Evolutionary conservation across 2,888 invertebrate species (phyloP).

Genomic region (Dichetophora obliterata): DNA sequence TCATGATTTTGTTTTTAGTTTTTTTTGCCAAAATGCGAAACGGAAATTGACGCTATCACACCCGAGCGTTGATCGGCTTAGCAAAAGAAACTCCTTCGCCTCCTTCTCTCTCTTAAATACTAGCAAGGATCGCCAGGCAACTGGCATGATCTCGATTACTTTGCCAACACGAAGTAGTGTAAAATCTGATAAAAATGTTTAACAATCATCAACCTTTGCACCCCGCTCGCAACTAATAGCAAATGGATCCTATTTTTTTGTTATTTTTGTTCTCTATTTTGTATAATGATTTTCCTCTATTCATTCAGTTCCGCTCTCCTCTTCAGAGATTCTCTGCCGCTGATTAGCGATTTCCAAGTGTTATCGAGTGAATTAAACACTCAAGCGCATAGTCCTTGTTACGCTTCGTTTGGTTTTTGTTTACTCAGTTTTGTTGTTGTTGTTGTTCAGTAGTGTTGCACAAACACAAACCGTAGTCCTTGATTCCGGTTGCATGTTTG

Average conservation of each 20-base stretch:
- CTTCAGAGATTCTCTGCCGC: not conserved
- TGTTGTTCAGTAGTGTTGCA: not conserved
- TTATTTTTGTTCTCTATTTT: not conserved
- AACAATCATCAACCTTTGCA: slow-evolving; percentile 9
- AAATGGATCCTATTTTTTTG: too few species aligned
- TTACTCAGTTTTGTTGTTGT: not conserved
- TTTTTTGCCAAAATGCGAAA: not conserved
- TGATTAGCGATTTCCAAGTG: slow-evolving; percentile 14
- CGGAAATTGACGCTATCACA: slow-evolving; percentile 27
- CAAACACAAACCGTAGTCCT: not conserved
- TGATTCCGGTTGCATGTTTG: not conserved
- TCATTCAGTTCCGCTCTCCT: not conserved
- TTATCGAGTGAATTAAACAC: slow-evolving; percentile 19
- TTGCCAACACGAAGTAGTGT: not conserved
- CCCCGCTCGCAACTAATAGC: not conserved
- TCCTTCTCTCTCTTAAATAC: not conserved
- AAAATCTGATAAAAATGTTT: slow-evolving; percentile 23
- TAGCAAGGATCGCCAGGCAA: not conserved
- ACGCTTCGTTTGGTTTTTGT: not conserved
- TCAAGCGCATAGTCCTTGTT: slow-evolving; percentile 13
- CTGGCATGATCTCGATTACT: not conserved
- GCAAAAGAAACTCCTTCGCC: slow-evolving; percentile 6
- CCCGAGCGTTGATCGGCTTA: slow-evolving; percentile 27
- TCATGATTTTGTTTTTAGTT: not conserved
- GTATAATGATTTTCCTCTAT: not conserved